Percentiles rank a stretch among this genome's conserved stretches.
Conservation (phyloP, 1,140 invertebrate species). For the Drosophila nigrodunni region DNA sequence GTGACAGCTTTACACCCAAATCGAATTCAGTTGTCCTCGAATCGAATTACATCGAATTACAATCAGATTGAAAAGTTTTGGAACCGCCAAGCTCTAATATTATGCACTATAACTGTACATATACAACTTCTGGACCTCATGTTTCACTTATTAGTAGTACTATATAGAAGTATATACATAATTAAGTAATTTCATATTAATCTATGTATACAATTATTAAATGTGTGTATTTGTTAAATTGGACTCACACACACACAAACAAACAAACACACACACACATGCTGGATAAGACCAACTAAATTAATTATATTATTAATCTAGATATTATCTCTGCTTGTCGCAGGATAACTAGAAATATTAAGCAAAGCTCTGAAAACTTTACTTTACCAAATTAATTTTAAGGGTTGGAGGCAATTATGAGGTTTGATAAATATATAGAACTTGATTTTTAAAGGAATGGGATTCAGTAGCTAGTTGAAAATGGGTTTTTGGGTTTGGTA, state of each 20-base stretch:
- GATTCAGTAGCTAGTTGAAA: constrained; percentile 46
- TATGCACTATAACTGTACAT: constrained; percentile 55
- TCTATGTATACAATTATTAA: constrained; percentile 50
- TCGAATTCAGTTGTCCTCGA: background rate
- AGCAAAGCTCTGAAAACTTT: constrained; percentile 27
- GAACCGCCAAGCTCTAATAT: constrained; percentile 33
- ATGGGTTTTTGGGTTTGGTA: constrained; percentile 7
- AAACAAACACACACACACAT: constrained; percentile 44
- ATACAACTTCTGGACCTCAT: constrained; percentile 79
- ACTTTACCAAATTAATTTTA: constrained; percentile 53
- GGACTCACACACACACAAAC: constrained; percentile 27
- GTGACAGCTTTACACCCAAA: constrained; percentile 17
- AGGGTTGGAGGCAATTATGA: constrained; percentile 32
- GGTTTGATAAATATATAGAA: constrained; percentile 30
- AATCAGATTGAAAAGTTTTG: constrained; percentile 31
- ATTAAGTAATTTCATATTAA: constrained; percentile 33
- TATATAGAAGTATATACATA: constrained; percentile 34
- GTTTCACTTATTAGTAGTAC: constrained; percentile 51
- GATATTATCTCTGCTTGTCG: constrained; percentile 35
- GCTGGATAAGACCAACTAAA: constrained; percentile 82
- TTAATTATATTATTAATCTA: constrained; percentile 51
- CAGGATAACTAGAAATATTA: constrained; percentile 55
- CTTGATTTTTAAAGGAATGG: constrained; percentile 11
- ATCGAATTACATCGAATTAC: constrained; percentile 12
- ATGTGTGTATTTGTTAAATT: constrained; percentile 61